These are phyloP conservation scores for Platanista minor DNA, from an alignment of 2,113 vertebrate genomes.

Conservation along the genomic window DNA sequence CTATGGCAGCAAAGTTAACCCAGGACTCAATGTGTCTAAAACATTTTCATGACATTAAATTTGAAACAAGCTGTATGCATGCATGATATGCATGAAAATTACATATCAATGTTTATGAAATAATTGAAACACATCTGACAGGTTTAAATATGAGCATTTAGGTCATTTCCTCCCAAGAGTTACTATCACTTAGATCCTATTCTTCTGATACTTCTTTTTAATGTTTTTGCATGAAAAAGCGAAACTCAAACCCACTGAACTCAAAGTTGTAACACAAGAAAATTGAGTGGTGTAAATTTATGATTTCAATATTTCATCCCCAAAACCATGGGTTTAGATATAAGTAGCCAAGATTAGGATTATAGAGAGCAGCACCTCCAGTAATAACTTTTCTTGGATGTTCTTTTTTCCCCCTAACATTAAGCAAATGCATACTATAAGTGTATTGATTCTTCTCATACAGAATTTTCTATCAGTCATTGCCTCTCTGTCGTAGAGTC, in stretches of 20 bases:
- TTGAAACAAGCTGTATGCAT: conserved; percentile 33
- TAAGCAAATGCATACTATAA: neutral
- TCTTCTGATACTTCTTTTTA: neutral
- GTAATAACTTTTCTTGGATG: neutral
- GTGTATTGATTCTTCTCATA: neutral
- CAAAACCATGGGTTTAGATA: neutral
- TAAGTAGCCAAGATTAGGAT: neutral
- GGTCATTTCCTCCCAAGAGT: conserved; percentile 35
- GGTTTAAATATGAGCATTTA: conserved; percentile 33
- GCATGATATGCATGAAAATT: conserved; percentile 25
- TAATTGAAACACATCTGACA: conserved; percentile 38
- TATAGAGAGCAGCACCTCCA: neutral
- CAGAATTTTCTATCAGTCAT: neutral
- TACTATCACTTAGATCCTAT: neutral
- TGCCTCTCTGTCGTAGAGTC: neutral
- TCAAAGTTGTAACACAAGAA: conserved; percentile 37
- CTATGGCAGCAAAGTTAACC: neutral
- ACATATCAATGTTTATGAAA: conserved; percentile 32
- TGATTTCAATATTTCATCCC: conserved; percentile 36
- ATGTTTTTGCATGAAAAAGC: neutral
- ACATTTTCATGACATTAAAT: conserved; percentile 27
- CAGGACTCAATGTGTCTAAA: neutral
- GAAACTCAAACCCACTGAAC: neutral
- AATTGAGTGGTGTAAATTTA: neutral
- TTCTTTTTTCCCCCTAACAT: neutral